phyloP scores from a whole-genome alignment of 2,888 invertebrate species.

The Chelonus formosanus region DNA sequence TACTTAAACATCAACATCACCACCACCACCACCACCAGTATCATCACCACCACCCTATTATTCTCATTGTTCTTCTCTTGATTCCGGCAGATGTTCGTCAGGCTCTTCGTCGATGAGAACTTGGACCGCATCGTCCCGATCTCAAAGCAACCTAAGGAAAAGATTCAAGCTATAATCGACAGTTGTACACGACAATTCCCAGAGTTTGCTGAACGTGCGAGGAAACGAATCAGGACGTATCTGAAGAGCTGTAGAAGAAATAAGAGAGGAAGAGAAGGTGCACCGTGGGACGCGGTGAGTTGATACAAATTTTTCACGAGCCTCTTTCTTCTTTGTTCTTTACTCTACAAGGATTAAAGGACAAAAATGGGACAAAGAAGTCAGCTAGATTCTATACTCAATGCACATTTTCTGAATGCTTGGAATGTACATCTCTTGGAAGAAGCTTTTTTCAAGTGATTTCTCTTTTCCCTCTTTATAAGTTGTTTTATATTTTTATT shows the following conservation, averaged over 20 bases:
- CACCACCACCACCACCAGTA: slow-evolving; percentile 12
- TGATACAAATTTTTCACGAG: neutral
- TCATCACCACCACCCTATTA: slow-evolving; percentile 20
- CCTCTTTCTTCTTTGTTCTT: neutral
- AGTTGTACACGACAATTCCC: slow-evolving; percentile 97
- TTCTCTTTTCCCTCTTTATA: slow-evolving; percentile 21
- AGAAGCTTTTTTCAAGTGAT: slow-evolving; percentile 1
- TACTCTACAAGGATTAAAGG: neutral
- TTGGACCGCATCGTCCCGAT: slow-evolving; percentile 96
- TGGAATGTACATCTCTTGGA: slow-evolving; percentile 6
- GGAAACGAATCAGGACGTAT: slow-evolving; percentile 94
- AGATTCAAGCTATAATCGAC: slow-evolving; percentile 96
- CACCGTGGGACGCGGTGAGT: slow-evolving; percentile 88
- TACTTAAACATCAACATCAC: slow-evolving; percentile 24
- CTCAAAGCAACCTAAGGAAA: slow-evolving; percentile 97
- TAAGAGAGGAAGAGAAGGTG: slow-evolving; percentile 87
- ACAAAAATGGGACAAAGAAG: slow-evolving; percentile 16
- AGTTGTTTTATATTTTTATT: slow-evolving; percentile 16
- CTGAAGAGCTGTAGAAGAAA: slow-evolving; percentile 94
- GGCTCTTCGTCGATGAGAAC: slow-evolving; percentile 96
- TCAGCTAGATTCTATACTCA: neutral
- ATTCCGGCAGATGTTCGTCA: slow-evolving; percentile 88
- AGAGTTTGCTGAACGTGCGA: slow-evolving; percentile 93
- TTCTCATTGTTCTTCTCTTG: slow-evolving; percentile 25
- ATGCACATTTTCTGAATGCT: slow-evolving; percentile 29